Base-by-base conservation (phyloP, 1,140 invertebrate species). In the Drosophila teissieri region DNA sequence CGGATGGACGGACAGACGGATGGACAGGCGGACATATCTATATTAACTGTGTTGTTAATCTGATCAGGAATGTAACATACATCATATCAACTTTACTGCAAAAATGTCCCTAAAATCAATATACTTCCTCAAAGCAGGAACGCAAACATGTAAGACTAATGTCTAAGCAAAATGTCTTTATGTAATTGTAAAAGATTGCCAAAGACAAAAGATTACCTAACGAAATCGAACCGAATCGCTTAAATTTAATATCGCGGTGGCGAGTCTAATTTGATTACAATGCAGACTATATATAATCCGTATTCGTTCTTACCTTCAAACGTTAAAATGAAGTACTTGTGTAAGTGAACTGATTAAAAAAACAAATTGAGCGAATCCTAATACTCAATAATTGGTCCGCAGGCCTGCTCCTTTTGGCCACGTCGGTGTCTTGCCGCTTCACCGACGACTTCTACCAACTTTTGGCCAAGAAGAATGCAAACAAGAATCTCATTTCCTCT, bases 401-500 rank as follows among this genome's bases (percentile, higher is more conserved):
- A 51, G 49, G 8, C 19, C 27, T 51, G 2, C 1, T 51, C 0
- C n/a, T 46, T 2, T n/a, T 57, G 17, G 27, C 15, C 42, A 31
- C 17, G 12, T 57, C 55, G 10, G 42, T 46, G 17, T 2, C 27
- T n/a, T 42, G 15, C 3, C 42, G 15, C 12, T 57, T 57, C 17
- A 22, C 27, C 2, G 27, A 45, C 12, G 42, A 57, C 11, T 12
- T 46, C 4, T 57, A 57, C 14, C 14, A 36, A n/a, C 6, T 7
- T 10, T 19, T 57, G 42, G 40, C 15, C 4, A 34, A 34, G 10
- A 12, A 57, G 2, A 10, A n/a, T 46, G 12, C 86, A 3, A 45
- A 80, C 12, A 51, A 92, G 24, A 95, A 95, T 86, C 54, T 94
- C 0, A 11, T 45, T 14, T 52, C 34, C 4, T 67, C 63, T 0